Evolutionary conservation across 2,113 vertebrate genomes (phyloP), one percentile per base, ranked within the genome.

Genomic region (Myotis yumanensis): DNA sequence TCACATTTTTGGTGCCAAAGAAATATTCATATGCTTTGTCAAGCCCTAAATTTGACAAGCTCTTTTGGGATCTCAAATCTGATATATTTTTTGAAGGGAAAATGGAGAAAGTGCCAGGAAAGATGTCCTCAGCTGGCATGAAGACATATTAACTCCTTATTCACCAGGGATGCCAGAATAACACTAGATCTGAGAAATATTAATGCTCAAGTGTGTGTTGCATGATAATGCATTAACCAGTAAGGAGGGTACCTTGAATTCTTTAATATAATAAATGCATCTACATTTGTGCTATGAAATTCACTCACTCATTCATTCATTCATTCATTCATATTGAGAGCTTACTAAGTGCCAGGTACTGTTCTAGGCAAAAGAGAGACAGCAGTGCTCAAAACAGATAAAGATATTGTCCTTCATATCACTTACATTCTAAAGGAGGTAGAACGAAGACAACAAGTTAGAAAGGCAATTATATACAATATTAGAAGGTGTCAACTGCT

Each of bases 11-110:
- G 37, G 52, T 92, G 95, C 90, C 93, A 96, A 95, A 86, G 87
- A 96, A 93, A 96, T 93, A 95, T 83, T 95, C 95, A 80, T 94
- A 90, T 23, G 35, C 92, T 86, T 57, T 92, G 92, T 97, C 77
- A 94, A 90, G 90, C 92, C 76, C 90, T 90, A 91, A 92, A 94
- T 94, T 89, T 96, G 93, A 96, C 92, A 93, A 51, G 92, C 86
- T 94, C 83, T 91, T 79, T 51, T 62, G 48, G 86, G 80, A 96
- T 87, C 76, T 87, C 80, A 93, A 66, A 90, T 96, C 89, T 68
- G 86, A 93, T 86, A 46, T 32, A 43, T 69, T 87, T 95, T 95
- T 92, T 94, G 62, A 94, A 96, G 77, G 71, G 73, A 89, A 92
- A 86, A 77, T 22, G 32, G 76, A 92, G 35, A 96, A 48, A 3